phyloP scores from a whole-genome alignment of 2,797 vertebrate species.

The Danionella dracula region DNA sequence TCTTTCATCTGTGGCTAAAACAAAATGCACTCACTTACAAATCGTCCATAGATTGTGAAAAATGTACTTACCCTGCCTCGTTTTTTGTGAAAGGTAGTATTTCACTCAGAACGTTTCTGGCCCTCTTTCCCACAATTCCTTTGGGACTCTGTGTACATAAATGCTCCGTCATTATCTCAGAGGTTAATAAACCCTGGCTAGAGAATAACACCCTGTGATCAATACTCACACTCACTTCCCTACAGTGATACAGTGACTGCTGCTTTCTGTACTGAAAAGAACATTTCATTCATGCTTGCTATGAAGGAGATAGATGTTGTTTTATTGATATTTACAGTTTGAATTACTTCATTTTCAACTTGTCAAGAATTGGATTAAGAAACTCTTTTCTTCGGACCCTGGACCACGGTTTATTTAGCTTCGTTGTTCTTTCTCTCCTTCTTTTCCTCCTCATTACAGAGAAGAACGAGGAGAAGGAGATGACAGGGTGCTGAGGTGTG shows the following conservation, averaged over 20 bases:
- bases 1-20: too few species aligned
- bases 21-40: too few species aligned
- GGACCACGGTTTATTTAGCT: not conserved
- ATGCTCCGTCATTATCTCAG: constrained; percentile 70
- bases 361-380: not conserved
- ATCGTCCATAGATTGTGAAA: too few species aligned
- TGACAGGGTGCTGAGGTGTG: not conserved
- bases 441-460: constrained; percentile 48
- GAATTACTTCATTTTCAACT: not conserved
- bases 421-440: not conserved
- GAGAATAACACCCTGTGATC: constrained; percentile 55
- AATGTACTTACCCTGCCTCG: too few species aligned
- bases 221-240: constrained; percentile 49
- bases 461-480: constrained; percentile 36
- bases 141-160: constrained; percentile 62
- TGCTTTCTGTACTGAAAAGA: not conserved
- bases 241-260: not conserved
- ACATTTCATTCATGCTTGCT: not conserved
- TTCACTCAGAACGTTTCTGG: constrained; percentile 17
- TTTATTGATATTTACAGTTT: not conserved
- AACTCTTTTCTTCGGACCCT: not conserved
- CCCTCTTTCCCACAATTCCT: constrained; percentile 46
- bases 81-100: not conserved
- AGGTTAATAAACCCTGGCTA: constrained; percentile 68
- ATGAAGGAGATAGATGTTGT: not conserved